Evolutionary conservation across 1,140 invertebrate genomes (phyloP).

Genomic region (Stenopsyche tienmushanensis): DNA sequence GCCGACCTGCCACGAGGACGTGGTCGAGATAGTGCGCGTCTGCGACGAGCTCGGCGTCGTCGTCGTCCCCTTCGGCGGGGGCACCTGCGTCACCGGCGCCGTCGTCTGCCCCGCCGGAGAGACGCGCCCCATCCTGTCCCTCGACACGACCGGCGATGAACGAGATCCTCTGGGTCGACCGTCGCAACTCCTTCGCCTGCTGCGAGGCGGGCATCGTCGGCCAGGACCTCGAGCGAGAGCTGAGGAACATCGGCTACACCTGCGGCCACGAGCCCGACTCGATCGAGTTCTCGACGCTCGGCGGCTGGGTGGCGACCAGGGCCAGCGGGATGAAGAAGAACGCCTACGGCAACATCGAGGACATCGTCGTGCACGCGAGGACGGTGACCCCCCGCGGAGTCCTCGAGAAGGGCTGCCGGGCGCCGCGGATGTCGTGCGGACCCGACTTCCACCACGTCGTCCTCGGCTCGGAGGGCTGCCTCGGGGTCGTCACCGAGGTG

Average conservation of each 20-base stretch:
- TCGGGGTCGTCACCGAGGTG: conserved; percentile 94
- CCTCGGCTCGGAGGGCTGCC: conserved; percentile 92
- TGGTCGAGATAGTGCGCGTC: conserved; percentile 72
- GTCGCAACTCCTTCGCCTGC: conserved; percentile 70
- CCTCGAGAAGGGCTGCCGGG: conserved; percentile 67
- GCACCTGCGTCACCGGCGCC: conserved; percentile 92
- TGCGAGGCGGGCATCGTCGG: conserved; percentile 92
- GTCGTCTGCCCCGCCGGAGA: conserved; percentile 83
- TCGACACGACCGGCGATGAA: conserved; percentile 98
- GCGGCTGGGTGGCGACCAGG: conserved; percentile 97
- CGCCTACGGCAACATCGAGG: conserved; percentile 96
- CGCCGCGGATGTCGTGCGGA: conserved; percentile 86
- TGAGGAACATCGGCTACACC: conserved; percentile 71
- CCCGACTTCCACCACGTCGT: conserved; percentile 97
- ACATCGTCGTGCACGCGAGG: conserved; percentile 84
- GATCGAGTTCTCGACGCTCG: conserved; percentile 95
- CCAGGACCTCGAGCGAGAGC: conserved; percentile 84
- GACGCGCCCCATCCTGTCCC: conserved; percentile 77
- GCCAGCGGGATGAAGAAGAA: conserved; percentile 99
- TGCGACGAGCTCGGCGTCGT: conserved; percentile 76
- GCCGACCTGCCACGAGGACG: conserved; percentile 82
- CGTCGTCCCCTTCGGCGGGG: conserved; percentile 94
- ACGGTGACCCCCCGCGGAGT: conserved; percentile 85
- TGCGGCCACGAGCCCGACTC: conserved; percentile 96
- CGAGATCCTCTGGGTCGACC: conserved; percentile 92